These are phyloP conservation scores for Latrodectus elegans DNA, from an alignment of 2,888 invertebrate genomes.

Conservation along the genomic window DNA sequence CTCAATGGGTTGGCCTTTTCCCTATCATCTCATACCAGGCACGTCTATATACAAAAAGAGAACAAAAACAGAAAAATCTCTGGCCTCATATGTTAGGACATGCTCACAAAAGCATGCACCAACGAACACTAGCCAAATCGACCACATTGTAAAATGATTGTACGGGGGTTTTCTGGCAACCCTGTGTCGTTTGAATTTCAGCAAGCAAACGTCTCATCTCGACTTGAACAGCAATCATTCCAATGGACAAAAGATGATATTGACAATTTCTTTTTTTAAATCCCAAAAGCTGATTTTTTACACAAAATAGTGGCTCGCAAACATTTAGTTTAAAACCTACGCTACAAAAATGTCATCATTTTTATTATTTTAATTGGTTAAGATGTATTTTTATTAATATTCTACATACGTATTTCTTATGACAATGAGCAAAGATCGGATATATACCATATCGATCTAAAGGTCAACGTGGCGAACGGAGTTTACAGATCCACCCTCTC, in stretches of 20 bases:
- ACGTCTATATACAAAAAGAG: constrained; percentile 56
- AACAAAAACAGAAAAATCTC: constrained; percentile 21
- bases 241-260: constrained; percentile 49
- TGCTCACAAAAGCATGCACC: constrained; percentile 29
- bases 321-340: constrained; percentile 67
- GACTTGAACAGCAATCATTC: background rate
- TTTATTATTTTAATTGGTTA: constrained; percentile 8
- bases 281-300: constrained; percentile 38
- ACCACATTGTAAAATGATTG: constrained; percentile 59
- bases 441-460: background rate
- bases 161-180: constrained; percentile 24
- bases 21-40: constrained; percentile 44
- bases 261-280: background rate
- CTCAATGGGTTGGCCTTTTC: constrained; percentile 30
- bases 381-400: constrained; percentile 19
- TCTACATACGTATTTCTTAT: constrained; percentile 62
- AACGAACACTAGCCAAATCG: constrained; percentile 7
- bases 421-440: constrained; percentile 52
- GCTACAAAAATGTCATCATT: constrained; percentile 56
- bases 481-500: background rate
- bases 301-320: constrained; percentile 59
- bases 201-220: background rate
- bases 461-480: background rate
- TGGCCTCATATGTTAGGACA: constrained; percentile 50
- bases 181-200: constrained; percentile 1